A percentile compares a stretch with the other conserved stretches of the same genome.
These are phyloP conservation scores for Lophotis ruficrista DNA, from an alignment of 2,113 vertebrate genomes.

Conservation along the genomic window DNA sequence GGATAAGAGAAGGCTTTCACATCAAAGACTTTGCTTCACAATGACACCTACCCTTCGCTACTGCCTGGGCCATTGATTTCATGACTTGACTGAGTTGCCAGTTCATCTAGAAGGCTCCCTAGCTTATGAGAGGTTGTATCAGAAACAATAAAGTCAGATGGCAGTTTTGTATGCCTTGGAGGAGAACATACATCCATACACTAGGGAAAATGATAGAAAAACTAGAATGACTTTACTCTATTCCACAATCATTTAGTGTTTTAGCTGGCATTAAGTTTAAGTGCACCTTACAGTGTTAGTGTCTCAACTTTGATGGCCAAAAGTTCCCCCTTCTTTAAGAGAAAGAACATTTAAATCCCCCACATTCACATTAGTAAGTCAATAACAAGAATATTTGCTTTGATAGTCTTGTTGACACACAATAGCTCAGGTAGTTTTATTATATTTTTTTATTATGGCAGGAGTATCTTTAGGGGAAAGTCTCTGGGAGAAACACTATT, in stretches of 20 bases:
- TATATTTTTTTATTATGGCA: conserved; percentile 45
- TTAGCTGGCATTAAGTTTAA: conserved; percentile 8
- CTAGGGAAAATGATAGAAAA: neutral
- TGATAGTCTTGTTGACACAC: conserved; percentile 10
- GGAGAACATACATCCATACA: neutral
- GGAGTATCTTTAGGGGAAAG: conserved; percentile 59
- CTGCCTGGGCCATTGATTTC: conserved; percentile 52
- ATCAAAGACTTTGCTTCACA: conserved; percentile 57
- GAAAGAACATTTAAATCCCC: neutral
- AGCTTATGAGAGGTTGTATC: conserved; percentile 38
- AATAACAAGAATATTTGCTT: conserved; percentile 23
- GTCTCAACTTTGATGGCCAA: neutral
- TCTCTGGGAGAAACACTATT: conserved; percentile 55
- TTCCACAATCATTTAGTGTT: neutral
- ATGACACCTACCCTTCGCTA: conserved; percentile 49
- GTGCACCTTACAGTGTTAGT: neutral
- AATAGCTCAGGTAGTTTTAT: neutral
- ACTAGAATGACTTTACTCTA: neutral
- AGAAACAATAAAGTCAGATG: conserved; percentile 47
- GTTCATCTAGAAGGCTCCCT: neutral
- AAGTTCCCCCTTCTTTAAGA: neutral
- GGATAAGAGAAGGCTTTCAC: conserved; percentile 54
- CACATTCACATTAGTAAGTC: neutral
- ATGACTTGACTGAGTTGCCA: neutral
- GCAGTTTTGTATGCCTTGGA: conserved; percentile 18